Conservation (phyloP, 2,113 vertebrate genomes). For the Ophthalmolycus amberensis region DNA sequence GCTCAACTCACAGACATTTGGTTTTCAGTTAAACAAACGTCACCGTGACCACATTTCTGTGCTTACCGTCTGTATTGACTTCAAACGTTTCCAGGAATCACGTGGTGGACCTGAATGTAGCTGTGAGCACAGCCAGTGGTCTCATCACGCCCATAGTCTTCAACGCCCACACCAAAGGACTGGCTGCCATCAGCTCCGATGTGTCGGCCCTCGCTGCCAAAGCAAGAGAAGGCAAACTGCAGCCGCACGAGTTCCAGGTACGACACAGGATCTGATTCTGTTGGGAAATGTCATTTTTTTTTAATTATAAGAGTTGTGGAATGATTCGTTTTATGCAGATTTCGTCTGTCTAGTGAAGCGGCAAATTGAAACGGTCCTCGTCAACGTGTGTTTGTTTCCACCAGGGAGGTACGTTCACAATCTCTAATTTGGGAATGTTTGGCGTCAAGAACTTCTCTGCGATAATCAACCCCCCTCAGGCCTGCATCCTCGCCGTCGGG, state of each 20-base stretch:
- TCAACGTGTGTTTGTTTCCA: not conserved
- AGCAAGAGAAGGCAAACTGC: conserved; percentile 95
- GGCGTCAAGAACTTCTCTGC: conserved; percentile 99
- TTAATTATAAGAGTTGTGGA: not conserved
- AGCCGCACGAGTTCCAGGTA: conserved; percentile 98
- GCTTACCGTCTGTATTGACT: not conserved
- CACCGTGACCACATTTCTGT: not conserved
- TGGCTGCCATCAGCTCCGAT: conserved; percentile 90
- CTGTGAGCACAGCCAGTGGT: conserved; percentile 93
- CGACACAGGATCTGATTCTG: not conserved
- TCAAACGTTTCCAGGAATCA: conserved; percentile 88
- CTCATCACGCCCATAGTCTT: conserved; percentile 99
- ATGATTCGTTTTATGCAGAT: not conserved
- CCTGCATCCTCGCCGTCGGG: conserved; percentile 96
- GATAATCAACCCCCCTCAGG: conserved; percentile 98
- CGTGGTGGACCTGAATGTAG: conserved; percentile 94
- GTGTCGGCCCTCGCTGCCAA: conserved; percentile 88
- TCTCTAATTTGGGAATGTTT: conserved; percentile 99
- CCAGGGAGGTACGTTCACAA: conserved; percentile 97
- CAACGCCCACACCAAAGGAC: conserved; percentile 94
- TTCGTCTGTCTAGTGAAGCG: not conserved
- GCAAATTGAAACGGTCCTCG: not conserved
- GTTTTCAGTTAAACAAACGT: not conserved
- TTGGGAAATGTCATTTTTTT: too few relatives aligned
- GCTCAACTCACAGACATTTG: not conserved